Conservation (phyloP, 2,888 invertebrate species). For the Hyalella azteca region DNA sequence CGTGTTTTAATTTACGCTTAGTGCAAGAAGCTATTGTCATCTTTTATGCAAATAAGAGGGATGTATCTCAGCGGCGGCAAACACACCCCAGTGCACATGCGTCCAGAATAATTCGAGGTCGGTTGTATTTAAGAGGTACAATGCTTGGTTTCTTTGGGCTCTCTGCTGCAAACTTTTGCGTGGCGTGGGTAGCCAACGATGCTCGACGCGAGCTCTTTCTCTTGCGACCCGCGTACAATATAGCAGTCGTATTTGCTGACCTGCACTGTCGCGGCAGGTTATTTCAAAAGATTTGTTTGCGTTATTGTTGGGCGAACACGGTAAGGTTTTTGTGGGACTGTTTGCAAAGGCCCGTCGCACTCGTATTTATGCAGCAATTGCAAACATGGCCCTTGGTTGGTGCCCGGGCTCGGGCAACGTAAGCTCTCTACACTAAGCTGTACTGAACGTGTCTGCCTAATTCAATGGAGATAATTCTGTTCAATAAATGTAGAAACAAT, state of each 20-base stretch:
- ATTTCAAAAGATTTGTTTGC: conserved; percentile 28
- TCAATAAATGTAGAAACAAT: too few relatives aligned
- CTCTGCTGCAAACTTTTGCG: not conserved
- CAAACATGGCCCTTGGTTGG: not conserved
- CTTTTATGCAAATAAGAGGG: not conserved
- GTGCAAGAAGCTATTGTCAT: not conserved
- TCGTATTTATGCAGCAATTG: conserved; percentile 4
- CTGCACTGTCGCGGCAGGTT: not conserved
- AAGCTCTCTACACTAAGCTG: too few relatives aligned
- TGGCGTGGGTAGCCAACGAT: too few relatives aligned
- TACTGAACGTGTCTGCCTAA: too few relatives aligned
- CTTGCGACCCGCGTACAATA: not conserved
- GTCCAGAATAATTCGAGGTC: not conserved
- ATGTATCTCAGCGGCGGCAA: not conserved
- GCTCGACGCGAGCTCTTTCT: not conserved
- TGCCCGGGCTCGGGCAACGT: not conserved
- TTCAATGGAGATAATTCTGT: too few relatives aligned
- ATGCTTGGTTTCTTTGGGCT: not conserved
- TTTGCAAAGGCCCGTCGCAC: not conserved
- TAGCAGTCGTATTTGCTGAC: not conserved
- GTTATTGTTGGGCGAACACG: not conserved
- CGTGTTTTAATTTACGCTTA: too few relatives aligned
- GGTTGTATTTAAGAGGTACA: not conserved
- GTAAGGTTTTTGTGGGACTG: not conserved
- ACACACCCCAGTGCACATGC: not conserved